These are phyloP conservation scores for Vannuccia rotundouncinata DNA, from an alignment of 2,888 invertebrate species.

Conservation along the genomic window DNA sequence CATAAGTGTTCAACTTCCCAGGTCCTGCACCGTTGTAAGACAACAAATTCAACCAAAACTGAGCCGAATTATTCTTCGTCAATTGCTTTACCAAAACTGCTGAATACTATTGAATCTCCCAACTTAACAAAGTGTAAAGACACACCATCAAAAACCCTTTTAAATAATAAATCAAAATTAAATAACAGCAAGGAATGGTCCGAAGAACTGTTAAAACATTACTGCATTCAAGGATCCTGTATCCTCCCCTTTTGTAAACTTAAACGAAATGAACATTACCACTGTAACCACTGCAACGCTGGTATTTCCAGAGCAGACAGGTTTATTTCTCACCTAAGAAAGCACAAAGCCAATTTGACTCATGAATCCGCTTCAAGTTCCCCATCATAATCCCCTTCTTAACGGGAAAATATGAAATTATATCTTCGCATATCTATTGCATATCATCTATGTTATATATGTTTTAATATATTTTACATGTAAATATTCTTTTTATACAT, in stretches of 20 bases:
- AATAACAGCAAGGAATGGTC: not conserved
- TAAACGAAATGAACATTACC: constrained; percentile 70
- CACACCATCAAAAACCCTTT: not conserved
- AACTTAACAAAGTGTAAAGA: not conserved
- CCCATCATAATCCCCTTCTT: no score
- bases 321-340: constrained; percentile 22
- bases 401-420: no score
- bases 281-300: constrained; percentile 69
- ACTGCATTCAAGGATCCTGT: constrained; percentile 55
- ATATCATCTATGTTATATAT: no score
- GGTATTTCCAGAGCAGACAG: constrained; percentile 27
- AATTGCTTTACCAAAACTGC: no score
- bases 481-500: no score
- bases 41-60: not conserved
- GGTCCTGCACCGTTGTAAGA: no score
- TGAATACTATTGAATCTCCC: no score
- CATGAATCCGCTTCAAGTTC: no score
- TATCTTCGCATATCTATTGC: no score
- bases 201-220: constrained; percentile 3
- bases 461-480: no score
- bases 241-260: constrained; percentile 73
- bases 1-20: constrained; percentile 58
- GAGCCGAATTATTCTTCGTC: not conserved
- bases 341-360: constrained; percentile 25
- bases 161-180: not conserved